Conservation (phyloP, 2,797 vertebrate genomes). For the Poecilia gillii region DNA sequence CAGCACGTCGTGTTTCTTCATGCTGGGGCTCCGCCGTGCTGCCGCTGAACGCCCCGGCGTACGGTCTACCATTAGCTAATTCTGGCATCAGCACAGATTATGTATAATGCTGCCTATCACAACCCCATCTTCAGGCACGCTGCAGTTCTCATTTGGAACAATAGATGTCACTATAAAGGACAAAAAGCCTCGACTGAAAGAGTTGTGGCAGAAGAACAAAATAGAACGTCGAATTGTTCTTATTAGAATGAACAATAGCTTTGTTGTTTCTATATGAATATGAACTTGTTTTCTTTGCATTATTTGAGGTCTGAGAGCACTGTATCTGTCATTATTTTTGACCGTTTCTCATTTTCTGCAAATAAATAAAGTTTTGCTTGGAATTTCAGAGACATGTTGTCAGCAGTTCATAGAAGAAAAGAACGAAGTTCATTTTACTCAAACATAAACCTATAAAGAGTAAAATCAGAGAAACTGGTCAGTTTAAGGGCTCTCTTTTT, state of each 20-base stretch:
- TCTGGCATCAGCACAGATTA: neutral
- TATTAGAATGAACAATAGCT: neutral
- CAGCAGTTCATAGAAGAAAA: too few species aligned
- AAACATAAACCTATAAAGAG: too few species aligned
- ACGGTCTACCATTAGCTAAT: neutral
- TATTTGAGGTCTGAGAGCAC: too few species aligned
- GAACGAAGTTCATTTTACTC: too few species aligned
- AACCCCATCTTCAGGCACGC: neutral
- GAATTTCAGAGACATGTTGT: too few species aligned
- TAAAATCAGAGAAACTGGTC: too few species aligned
- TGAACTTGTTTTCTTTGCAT: too few species aligned
- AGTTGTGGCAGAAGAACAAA: neutral
- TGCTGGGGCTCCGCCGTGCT: conserved; percentile 1
- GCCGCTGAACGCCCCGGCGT: neutral
- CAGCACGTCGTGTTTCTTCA: conserved; percentile 16
- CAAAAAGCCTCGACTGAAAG: neutral
- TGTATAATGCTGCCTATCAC: neutral
- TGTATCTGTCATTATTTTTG: too few species aligned
- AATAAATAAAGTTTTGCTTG: too few species aligned
- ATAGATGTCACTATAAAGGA: neutral
- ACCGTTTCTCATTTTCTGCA: too few species aligned
- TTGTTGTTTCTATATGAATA: too few species aligned
- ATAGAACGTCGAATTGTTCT: neutral
- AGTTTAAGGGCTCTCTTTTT: too few species aligned
- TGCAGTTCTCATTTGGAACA: neutral